Evolutionary conservation across 2,888 invertebrate genomes (phyloP).

Genomic region (Escarpia spicata): DNA sequence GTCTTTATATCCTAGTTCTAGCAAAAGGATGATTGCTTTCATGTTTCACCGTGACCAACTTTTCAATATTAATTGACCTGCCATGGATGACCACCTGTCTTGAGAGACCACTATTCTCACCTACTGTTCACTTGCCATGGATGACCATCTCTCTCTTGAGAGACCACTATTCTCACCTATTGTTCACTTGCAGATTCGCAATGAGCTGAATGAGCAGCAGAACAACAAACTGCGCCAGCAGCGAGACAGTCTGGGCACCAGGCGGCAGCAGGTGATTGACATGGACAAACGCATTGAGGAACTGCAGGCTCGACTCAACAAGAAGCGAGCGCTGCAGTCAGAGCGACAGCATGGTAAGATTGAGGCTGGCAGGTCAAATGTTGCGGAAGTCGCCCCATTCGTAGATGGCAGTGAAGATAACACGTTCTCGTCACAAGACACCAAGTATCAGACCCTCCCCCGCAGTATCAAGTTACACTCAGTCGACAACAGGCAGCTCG

Average conservation of each 20-base stretch:
- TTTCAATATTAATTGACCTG: too few relatives aligned
- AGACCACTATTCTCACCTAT: background rate
- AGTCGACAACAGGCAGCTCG: slow-evolving; percentile 12
- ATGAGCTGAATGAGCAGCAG: slow-evolving; percentile 94
- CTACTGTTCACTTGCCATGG: too few relatives aligned
- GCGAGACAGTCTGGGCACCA: slow-evolving; percentile 84
- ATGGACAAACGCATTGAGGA: slow-evolving; percentile 94
- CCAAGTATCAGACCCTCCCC: slow-evolving; percentile 90
- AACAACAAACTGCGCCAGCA: slow-evolving; percentile 89
- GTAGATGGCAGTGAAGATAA: slow-evolving; percentile 13
- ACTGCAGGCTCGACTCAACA: slow-evolving; percentile 87
- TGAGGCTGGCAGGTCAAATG: slow-evolving; percentile 47
- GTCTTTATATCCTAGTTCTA: too few relatives aligned
- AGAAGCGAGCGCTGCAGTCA: slow-evolving; percentile 82
- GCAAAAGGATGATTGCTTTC: too few relatives aligned
- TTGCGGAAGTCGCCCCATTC: slow-evolving; percentile 65
- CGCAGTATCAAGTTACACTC: slow-evolving; percentile 82
- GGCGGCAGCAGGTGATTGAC: slow-evolving; percentile 90
- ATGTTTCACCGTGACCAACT: too few relatives aligned
- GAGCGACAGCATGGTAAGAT: slow-evolving; percentile 46
- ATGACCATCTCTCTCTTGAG: too few relatives aligned
- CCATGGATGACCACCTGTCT: too few relatives aligned
- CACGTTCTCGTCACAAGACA: slow-evolving; percentile 80
- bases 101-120: too few relatives aligned
- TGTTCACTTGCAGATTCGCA: slow-evolving; percentile 81